phyloP scores from a whole-genome alignment of 2,888 invertebrate species.

The Ptycholaimellus sp. region DNA sequence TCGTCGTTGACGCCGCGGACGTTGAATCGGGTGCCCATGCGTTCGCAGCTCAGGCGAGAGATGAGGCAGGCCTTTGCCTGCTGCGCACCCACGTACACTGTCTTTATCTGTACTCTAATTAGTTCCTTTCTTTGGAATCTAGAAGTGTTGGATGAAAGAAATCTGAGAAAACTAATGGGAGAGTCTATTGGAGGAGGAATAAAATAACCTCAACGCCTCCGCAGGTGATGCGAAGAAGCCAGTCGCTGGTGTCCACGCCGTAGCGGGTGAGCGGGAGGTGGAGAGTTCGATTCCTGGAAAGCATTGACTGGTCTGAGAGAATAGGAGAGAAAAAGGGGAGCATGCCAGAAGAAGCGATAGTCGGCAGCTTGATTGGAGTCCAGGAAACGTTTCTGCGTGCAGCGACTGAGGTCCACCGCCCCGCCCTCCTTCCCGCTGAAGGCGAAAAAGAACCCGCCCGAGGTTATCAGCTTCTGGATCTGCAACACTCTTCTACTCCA shows the following conservation, averaged over 20 bases:
- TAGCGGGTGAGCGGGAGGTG: constrained; percentile 72
- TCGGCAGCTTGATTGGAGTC: constrained; percentile 48
- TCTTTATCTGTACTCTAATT: constrained; percentile 66
- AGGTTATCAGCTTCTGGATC: constrained; percentile 60
- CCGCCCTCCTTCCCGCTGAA: constrained; percentile 25
- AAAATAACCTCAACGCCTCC: too few species aligned
- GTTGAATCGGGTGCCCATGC: constrained; percentile 89
- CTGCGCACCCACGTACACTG: constrained; percentile 83
- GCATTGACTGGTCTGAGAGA: constrained; percentile 1
- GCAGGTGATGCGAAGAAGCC: constrained; percentile 85
- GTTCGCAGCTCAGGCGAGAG: constrained; percentile 80
- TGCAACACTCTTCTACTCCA: constrained; percentile 9
- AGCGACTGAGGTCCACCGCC: constrained; percentile 72
- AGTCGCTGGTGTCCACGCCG: constrained; percentile 63
- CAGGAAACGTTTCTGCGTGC: constrained; percentile 63
- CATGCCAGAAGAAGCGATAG: constrained; percentile 81
- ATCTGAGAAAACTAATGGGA: too few species aligned
- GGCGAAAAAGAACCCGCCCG: constrained; percentile 95
- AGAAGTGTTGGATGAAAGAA: too few species aligned
- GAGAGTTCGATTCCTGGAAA: constrained; percentile 60
- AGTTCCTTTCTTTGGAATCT: neutral
- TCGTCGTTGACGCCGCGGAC: constrained; percentile 96
- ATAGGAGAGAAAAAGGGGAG: constrained; percentile 2
- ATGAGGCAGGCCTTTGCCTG: constrained; percentile 76
- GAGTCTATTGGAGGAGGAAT: too few species aligned